These are phyloP conservation scores for Amphiprion percula DNA, from an alignment of 2,113 vertebrate genomes.

Conservation along the genomic window DNA sequence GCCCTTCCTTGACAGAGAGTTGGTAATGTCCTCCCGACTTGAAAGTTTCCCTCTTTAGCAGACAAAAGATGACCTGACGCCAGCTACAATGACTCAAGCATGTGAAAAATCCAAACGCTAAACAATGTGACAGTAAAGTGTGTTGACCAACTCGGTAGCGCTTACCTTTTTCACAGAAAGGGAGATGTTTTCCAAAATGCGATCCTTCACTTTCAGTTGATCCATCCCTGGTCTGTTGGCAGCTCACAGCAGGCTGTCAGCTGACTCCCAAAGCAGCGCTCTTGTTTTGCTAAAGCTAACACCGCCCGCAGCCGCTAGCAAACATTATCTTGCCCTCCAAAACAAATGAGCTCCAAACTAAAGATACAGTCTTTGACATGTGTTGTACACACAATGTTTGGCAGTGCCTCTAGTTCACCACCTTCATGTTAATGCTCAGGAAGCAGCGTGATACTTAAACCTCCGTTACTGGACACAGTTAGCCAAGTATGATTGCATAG, in stretches of 20 bases:
- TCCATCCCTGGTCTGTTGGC: conserved; percentile 86
- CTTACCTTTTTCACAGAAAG: conserved; percentile 97
- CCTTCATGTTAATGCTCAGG: background rate
- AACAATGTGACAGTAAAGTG: background rate
- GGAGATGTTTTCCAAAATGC: conserved; percentile 96
- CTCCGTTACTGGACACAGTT: background rate
- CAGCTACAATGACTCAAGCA: background rate
- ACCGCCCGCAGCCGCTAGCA: conserved; percentile 44
- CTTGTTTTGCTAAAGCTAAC: conserved; percentile 71
- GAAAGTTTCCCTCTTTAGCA: conserved; percentile 56
- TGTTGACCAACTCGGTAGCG: background rate
- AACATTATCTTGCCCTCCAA: conserved; percentile 23
- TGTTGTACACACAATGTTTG: background rate
- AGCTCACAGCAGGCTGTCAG: conserved; percentile 78
- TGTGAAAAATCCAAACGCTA: background rate
- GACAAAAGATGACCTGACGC: conserved; percentile 53
- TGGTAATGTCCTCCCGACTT: conserved; percentile 15
- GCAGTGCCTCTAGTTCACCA: background rate
- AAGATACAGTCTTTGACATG: background rate
- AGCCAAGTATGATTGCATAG: conserved; percentile 22
- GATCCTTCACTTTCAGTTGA: conserved; percentile 95
- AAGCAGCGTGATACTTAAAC: background rate
- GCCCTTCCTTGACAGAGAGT: conserved; percentile 21
- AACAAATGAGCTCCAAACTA: background rate
- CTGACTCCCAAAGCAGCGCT: conserved; percentile 65